Conservation (phyloP, 2,113 vertebrate species). For the Manacus vitellinus region DNA sequence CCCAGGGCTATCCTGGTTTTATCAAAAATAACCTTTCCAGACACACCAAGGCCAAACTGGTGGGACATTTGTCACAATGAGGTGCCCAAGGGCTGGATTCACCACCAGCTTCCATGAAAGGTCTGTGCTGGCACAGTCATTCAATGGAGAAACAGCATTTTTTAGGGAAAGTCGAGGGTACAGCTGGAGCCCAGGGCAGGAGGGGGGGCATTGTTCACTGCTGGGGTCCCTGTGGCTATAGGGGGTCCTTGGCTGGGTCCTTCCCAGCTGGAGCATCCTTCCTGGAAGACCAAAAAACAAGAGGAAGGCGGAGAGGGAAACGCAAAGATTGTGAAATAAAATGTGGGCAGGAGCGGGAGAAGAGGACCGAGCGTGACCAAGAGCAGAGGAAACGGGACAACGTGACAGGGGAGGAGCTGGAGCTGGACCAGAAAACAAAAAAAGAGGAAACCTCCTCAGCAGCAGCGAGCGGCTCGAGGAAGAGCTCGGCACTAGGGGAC, state of each 20-base stretch:
- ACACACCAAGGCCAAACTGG: not conserved
- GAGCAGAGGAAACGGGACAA: not conserved
- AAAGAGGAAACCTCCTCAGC: not conserved
- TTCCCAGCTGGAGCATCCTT: not conserved
- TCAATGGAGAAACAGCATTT: rapidly evolving
- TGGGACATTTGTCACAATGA: rapidly evolving
- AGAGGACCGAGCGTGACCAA: not conserved
- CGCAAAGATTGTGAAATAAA: not conserved
- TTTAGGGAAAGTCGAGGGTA: rapidly evolving
- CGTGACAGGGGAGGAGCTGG: not conserved
- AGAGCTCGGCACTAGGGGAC: conserved; percentile 21
- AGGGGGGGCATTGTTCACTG: not conserved
- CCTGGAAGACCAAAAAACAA: not conserved
- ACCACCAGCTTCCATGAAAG: not conserved
- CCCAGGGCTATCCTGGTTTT: not conserved
- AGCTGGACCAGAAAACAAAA: rapidly evolving
- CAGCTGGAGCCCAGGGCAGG: not conserved
- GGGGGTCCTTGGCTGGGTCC: rapidly evolving
- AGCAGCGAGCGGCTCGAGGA: rapidly evolving
- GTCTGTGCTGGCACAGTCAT: rapidly evolving
- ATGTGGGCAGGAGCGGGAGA: rapidly evolving
- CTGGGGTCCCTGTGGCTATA: not conserved
- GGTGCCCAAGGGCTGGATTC: not conserved
- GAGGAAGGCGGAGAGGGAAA: not conserved
- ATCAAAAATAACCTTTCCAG: not conserved